phyloP scores from a whole-genome alignment of 2,113 vertebrate genomes.

The Hirundichthys speculiger region DNA sequence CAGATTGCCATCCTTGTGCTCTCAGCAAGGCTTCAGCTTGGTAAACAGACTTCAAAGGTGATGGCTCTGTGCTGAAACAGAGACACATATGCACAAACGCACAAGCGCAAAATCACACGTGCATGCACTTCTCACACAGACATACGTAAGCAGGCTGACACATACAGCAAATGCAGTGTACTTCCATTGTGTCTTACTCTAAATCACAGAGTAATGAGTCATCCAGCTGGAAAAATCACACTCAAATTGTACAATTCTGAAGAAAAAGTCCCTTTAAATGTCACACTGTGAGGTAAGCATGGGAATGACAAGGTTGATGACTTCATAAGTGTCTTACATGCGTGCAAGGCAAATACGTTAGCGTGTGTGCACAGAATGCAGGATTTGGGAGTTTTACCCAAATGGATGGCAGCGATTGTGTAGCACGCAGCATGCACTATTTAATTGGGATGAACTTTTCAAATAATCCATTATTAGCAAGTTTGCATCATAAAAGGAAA shows the following conservation, averaged over 20 bases:
- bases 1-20: constrained; percentile 80
- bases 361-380: constrained; percentile 1
- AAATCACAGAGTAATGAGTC: not conserved
- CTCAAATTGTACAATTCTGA: constrained; percentile 41
- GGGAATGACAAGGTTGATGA: constrained; percentile 14
- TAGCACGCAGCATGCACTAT: constrained; percentile 34
- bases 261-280: constrained; percentile 52
- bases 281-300: constrained; percentile 12
- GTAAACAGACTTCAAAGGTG: constrained; percentile 84
- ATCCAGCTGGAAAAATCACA: constrained; percentile 23
- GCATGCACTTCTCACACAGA: not conserved
- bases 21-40: constrained; percentile 75
- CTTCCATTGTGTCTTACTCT: not conserved
- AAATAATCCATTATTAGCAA: constrained; percentile 67
- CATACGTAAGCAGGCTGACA: constrained; percentile 13
- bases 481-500: constrained; percentile 51
- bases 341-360: constrained; percentile 9
- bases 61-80: constrained; percentile 30
- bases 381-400: constrained; percentile 46
- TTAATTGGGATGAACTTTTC: constrained; percentile 72
- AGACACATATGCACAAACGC: constrained; percentile 34
- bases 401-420: constrained; percentile 35
- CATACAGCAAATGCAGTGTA: not conserved
- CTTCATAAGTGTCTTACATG: constrained; percentile 11
- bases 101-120: constrained; percentile 2